Conservation (phyloP, 2,113 vertebrate species). For the Erpornis zantholeuca region DNA sequence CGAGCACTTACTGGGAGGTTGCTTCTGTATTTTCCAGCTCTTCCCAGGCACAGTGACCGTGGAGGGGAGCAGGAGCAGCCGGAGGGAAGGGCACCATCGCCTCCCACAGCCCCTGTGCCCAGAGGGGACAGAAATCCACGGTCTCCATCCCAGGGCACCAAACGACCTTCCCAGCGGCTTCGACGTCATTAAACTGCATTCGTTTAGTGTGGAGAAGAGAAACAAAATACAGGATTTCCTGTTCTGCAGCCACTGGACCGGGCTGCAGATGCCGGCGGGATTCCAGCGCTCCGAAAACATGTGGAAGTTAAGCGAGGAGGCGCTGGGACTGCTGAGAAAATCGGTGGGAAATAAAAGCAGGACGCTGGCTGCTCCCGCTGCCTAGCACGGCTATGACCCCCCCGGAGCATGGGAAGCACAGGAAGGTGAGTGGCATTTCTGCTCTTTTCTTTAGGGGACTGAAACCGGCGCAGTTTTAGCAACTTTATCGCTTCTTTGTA, state of each 20-base stretch:
- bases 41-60: not conserved
- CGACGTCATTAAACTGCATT: not conserved
- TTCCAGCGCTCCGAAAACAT: not conserved
- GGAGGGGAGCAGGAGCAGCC: not conserved
- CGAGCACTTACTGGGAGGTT: not conserved
- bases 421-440: constrained; percentile 52
- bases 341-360: not conserved
- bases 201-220: not conserved
- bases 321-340: not conserved
- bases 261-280: constrained; percentile 20
- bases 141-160: not conserved
- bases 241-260: not conserved
- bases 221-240: constrained; percentile 60
- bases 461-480: not conserved
- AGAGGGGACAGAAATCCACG: rapidly evolving
- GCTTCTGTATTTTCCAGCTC: not conserved
- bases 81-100: not conserved
- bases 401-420: not conserved
- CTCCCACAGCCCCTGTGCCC: not conserved
- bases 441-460: not conserved
- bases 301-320: not conserved
- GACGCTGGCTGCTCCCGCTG: not conserved
- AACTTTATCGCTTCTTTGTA: not conserved
- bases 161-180: not conserved
- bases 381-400: not conserved